Percentiles rank a stretch among this genome's conserved stretches.
Conservation (phyloP, 2,797 vertebrate genomes). For the Myotis vivesi region DNA sequence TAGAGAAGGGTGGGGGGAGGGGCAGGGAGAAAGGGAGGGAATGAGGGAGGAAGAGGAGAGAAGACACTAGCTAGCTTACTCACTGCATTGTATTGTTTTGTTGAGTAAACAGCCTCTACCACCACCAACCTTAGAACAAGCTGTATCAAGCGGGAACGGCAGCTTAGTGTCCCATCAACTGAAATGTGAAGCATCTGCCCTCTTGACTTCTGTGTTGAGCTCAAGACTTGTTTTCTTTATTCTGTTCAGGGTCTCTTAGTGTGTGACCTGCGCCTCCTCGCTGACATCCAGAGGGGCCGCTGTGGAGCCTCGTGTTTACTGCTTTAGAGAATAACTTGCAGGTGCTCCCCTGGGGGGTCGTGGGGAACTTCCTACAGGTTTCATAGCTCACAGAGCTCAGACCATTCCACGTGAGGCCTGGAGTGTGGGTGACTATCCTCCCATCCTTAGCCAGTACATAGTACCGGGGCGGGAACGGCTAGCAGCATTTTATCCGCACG, state of each 20-base stretch:
- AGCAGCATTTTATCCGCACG: neutral
- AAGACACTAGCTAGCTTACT: neutral
- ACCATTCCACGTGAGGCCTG: neutral
- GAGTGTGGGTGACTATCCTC: neutral
- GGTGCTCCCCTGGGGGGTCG: neutral
- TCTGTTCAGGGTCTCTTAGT: neutral
- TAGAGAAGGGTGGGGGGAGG: neutral
- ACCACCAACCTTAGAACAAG: neutral
- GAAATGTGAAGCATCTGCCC: neutral
- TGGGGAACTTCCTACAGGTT: neutral
- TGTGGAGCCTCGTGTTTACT: neutral
- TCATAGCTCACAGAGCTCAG: neutral
- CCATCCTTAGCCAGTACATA: neutral
- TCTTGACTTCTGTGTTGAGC: neutral
- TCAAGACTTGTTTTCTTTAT: neutral
- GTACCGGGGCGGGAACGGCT: too few species aligned
- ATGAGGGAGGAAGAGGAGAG: neutral
- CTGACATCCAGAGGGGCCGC: neutral
- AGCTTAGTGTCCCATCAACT: neutral
- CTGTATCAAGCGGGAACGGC: neutral
- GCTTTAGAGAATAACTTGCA: neutral
- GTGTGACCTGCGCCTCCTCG: neutral
- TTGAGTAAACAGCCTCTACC: neutral
- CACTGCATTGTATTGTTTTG: neutral
- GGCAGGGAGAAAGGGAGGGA: too few species aligned